Base-by-base conservation (phyloP, 2,113 vertebrate species). In the Grallaria varia region DNA sequence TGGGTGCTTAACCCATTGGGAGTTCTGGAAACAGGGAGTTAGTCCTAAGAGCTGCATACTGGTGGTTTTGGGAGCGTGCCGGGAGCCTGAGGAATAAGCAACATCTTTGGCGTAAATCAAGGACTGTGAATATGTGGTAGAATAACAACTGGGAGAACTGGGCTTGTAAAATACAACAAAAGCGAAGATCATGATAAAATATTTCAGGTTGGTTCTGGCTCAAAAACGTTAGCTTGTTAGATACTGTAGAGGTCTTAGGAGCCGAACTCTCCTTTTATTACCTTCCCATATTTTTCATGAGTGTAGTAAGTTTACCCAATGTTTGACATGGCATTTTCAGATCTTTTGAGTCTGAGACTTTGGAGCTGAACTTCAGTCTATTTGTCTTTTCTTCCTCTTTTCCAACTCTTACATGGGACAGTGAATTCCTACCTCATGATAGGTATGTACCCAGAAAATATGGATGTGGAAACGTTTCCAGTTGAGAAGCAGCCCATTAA, bases 381-480 rank as follows among this genome's bases (percentile, higher is more conserved):
- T 62, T 68, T 80, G 31, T 45, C 55, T 78, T 75, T 64, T 44
- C 50, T 74, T 84, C 31, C 40, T 58, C 7, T 74, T 94, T 74
- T 45, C 47, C 27, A 77, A 88, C 56, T 77, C 44, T 52, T 31
- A 56, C 5, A 4, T 2, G 28, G 35, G 20, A 71, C 64, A 71
- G 14, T 9, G 22, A 83, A 84, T 74, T 89, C 44, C 52, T 84
- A 56, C 71, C 30, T 88, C 56, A 6, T 0, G 8, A 35, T 4
- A 62, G 31, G 35, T 45, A 35, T 55, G 33, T 27, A 58, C 30
- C 60, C 47, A 60, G 21, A 30, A 85, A 73, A 76, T 23, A 25
- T 1, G n/a, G 53, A 35, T 25, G 31, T 0, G 2, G 9, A 35
- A 16, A 35, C 2, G 0, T 71, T 80, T 47, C 67, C 58, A 53